A percentile compares a stretch with the other conserved stretches of the same genome.
phyloP scores from a whole-genome alignment of 2,113 vertebrate genomes.

The Mobula birostris region DNA sequence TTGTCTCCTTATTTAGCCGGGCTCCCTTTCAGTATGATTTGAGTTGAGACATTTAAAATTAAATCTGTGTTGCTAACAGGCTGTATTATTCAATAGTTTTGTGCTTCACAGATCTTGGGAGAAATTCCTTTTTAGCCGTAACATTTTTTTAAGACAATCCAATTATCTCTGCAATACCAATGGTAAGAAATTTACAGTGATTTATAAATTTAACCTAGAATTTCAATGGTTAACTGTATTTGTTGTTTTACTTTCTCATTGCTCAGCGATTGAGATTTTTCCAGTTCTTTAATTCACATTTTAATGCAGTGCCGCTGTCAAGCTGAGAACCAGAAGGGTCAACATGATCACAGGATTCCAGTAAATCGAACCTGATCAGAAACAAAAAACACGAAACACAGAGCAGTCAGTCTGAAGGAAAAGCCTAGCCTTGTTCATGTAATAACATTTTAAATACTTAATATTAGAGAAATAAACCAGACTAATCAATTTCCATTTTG shows the following conservation, averaged over 20 bases:
- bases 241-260: neutral
- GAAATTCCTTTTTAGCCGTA: neutral
- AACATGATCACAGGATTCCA: neutral
- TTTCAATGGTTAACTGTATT: neutral
- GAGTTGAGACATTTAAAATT: neutral
- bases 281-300: neutral
- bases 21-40: neutral
- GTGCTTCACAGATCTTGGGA: neutral
- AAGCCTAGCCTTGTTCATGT: neutral
- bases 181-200: neutral
- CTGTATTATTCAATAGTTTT: neutral
- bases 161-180: neutral
- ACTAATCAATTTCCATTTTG: slow-evolving; percentile 28
- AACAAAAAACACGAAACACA: neutral
- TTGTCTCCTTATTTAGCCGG: neutral
- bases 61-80: neutral
- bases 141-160: neutral
- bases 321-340: slow-evolving; percentile 20
- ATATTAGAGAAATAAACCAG: neutral
- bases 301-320: slow-evolving; percentile 5
- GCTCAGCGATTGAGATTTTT: neutral
- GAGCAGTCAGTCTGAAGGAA: neutral
- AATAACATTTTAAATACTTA: slow-evolving; percentile 19
- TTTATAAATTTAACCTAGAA: neutral
- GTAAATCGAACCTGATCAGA: neutral